These are phyloP conservation scores for Helogale parvula DNA, from an alignment of 2,113 vertebrate genomes.

Conservation along the genomic window DNA sequence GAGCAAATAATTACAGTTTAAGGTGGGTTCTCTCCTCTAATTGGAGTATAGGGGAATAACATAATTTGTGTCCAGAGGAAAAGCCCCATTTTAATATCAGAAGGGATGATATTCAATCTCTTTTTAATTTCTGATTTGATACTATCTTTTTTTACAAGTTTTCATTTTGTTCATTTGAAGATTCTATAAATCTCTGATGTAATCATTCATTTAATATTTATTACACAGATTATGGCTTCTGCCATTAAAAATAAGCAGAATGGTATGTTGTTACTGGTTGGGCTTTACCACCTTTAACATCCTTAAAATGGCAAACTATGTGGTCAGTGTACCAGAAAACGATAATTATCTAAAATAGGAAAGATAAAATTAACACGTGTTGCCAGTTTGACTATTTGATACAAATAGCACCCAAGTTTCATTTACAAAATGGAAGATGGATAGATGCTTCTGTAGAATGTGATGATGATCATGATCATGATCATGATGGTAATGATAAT, in stretches of 20 bases:
- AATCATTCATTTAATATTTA: neutral
- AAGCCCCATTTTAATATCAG: neutral
- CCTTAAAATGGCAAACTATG: neutral
- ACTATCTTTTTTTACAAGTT: neutral
- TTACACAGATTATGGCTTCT: neutral
- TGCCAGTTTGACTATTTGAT: neutral
- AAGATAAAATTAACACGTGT: neutral
- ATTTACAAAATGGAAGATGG: neutral
- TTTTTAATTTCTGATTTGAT: conserved; percentile 28
- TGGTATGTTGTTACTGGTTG: neutral
- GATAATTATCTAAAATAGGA: neutral
- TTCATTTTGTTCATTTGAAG: neutral
- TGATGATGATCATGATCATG: neutral
- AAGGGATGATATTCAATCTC: neutral
- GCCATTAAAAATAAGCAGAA: neutral
- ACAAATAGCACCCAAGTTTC: neutral
- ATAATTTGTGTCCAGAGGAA: neutral
- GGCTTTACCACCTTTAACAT: neutral
- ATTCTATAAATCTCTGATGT: neutral
- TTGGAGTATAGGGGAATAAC: neutral
- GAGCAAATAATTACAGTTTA: conserved; percentile 1
- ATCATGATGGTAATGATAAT: neutral
- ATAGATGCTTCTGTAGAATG: neutral
- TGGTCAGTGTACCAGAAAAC: neutral
- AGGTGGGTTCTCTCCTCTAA: neutral